These are phyloP conservation scores for Anaspis maculata DNA, from an alignment of 2,888 invertebrate genomes.

Conservation along the genomic window DNA sequence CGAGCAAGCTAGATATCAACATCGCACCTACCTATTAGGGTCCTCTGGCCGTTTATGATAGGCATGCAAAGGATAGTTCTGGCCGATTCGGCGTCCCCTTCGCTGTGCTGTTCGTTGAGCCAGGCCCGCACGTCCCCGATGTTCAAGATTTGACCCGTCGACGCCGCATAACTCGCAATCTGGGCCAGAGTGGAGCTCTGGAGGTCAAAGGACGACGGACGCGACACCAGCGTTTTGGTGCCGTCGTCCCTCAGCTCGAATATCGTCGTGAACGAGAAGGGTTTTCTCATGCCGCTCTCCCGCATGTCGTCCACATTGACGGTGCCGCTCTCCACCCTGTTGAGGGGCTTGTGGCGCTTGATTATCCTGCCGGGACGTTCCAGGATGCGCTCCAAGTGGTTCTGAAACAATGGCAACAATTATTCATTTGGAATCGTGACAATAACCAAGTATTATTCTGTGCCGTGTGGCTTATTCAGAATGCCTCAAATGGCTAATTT, in stretches of 20 bases:
- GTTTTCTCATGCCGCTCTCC: slow-evolving; percentile 39
- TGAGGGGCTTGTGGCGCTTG: slow-evolving; percentile 38
- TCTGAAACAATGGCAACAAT: slow-evolving; percentile 46
- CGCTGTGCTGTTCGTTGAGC: slow-evolving; percentile 61
- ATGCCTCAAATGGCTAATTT: no score
- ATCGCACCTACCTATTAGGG: slow-evolving; percentile 66
- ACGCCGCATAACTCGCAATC: slow-evolving; percentile 82
- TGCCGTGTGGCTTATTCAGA: no score
- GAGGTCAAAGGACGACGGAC: slow-evolving; percentile 58
- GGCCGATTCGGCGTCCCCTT: slow-evolving; percentile 61
- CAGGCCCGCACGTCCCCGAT: slow-evolving; percentile 80
- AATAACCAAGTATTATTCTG: no score
- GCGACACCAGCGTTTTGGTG: slow-evolving; percentile 57
- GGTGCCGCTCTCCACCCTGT: slow-evolving; percentile 50
- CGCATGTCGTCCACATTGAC: slow-evolving; percentile 60
- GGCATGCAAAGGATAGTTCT: slow-evolving; percentile 87
- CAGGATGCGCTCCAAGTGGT: slow-evolving; percentile 78
- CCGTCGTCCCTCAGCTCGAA: slow-evolving; percentile 73
- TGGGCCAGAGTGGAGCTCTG: slow-evolving; percentile 67
- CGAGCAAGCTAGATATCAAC: no score
- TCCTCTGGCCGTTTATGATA: slow-evolving; percentile 81
- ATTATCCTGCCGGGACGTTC: slow-evolving; percentile 64
- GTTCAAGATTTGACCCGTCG: slow-evolving; percentile 80
- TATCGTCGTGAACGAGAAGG: slow-evolving; percentile 70
- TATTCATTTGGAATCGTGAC: no score